Evolutionary conservation across 2,113 vertebrate species (phyloP), one percentile per base, ranked within the genome.

Genomic region (Platichthys flesus): DNA sequence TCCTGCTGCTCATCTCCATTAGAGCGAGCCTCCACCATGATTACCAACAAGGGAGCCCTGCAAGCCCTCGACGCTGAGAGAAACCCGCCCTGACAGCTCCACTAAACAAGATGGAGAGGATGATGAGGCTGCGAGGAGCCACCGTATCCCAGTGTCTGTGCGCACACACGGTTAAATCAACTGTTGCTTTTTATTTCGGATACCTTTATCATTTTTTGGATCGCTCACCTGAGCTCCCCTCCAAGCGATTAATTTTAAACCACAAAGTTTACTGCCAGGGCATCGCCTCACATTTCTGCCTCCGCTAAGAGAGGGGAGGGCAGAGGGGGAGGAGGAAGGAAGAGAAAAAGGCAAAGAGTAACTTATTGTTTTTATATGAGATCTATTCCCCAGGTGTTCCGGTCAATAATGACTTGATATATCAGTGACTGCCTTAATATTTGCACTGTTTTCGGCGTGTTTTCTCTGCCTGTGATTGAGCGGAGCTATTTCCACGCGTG

Each of bases 311-410:
- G 84, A 84, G 72, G 70, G 71, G 75, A 72, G 77, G 83, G 72
- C 65, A 75, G 76, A 71, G 73, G 51, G 37, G 10, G 37, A 81
- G 85, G 82, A 80, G 71, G 70, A 69, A 69, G 73, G 61, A 72
- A 67, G 26, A 24, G 61, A n/a, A 68, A 24, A 86, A 88, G 84
- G 86, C 87, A 89, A 91, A 92, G 85, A 91, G 91, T 90, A 93
- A 92, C 90, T 94, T 93, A 93, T 94, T 95, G 93, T 95, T 94
- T 94, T 95, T 93, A 95, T 94, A 95, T 95, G 91, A 95, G 91
- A 92, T 93, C 79, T 92, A 92, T 92, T 95, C 94, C 94, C 93
- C 75, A 18, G 85, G 89, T 86, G 91, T 92, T 86, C 92, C 70
- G 91, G 92, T 94, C 94, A 95, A 95, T 95, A 95, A 94, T 94